Percentiles rank a stretch among this genome's conserved stretches.
These are phyloP conservation scores for Gastrophysa polygoni DNA, from an alignment of 2,888 invertebrate genomes.

Conservation along the genomic window DNA sequence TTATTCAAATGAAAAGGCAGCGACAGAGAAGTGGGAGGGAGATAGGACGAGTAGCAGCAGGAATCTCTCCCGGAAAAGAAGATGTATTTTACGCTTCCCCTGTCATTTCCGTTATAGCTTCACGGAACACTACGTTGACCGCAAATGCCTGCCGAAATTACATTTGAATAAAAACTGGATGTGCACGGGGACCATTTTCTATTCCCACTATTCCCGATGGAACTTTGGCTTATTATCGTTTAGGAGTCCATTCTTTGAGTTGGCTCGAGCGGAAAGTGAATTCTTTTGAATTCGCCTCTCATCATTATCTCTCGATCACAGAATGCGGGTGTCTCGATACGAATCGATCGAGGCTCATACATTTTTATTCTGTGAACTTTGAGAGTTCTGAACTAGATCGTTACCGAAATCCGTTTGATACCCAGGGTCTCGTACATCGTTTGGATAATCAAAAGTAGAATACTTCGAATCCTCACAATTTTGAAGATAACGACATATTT, in stretches of 20 bases:
- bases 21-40: constrained; percentile 37
- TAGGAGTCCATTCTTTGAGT: background rate
- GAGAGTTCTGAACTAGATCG: too few relatives aligned
- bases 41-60: constrained; percentile 21
- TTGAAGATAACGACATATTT: too few relatives aligned
- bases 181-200: constrained; percentile 30
- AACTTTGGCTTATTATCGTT: constrained; percentile 17
- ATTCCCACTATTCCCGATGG: constrained; percentile 26
- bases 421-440: too few relatives aligned
- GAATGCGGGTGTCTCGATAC: too few relatives aligned
- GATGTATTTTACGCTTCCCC: constrained; percentile 52
- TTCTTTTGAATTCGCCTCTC: background rate
- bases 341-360: too few relatives aligned
- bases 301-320: too few relatives aligned
- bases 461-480: too few relatives aligned
- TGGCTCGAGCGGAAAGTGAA: constrained; percentile 5
- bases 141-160: constrained; percentile 49
- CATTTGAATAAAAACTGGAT: constrained; percentile 50
- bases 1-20: constrained; percentile 53
- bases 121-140: constrained; percentile 49
- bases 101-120: constrained; percentile 49
- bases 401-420: too few relatives aligned
- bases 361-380: too few relatives aligned
- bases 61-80: constrained; percentile 47
- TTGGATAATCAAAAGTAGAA: too few relatives aligned